Conservation (phyloP, 2,113 vertebrate species). For the Psilopogon haemacephalus region DNA sequence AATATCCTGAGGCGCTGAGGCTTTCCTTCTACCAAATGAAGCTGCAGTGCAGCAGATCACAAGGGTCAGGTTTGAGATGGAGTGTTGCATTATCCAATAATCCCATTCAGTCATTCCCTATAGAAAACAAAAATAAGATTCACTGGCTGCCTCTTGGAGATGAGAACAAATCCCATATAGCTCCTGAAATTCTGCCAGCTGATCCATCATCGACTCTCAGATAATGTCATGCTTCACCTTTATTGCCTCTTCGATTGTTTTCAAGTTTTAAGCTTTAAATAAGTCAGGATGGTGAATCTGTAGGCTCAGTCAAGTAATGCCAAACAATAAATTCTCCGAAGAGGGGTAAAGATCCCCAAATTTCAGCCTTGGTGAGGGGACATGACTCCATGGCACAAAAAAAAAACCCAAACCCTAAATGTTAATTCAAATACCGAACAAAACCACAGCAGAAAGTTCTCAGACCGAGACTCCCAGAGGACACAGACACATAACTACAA, state of each 20-base stretch:
- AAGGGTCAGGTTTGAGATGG: not conserved
- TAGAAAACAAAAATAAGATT: not conserved
- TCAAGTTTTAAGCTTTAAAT: not conserved
- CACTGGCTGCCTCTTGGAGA: not conserved
- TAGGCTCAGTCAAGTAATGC: not conserved
- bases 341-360: not conserved
- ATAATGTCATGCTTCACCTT: not conserved
- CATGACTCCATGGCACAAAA: constrained; percentile 14
- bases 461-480: constrained; percentile 44
- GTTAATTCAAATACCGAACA: constrained; percentile 62
- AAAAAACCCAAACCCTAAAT: constrained; percentile 23
- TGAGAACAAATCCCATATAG: not conserved
- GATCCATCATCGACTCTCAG: not conserved
- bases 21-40: not conserved
- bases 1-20: not conserved
- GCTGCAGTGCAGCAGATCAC: not conserved
- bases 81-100: not conserved
- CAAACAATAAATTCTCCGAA: not conserved
- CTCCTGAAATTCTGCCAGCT: not conserved
- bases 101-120: not conserved
- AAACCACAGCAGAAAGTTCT: constrained; percentile 62
- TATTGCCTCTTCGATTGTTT: not conserved
- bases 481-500: not conserved
- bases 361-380: not conserved
- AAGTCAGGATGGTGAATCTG: not conserved